Evolutionary conservation across 2,113 vertebrate species (phyloP), one percentile per base, ranked within the genome.

Genomic region (Pomatorhinus ruficollis): DNA sequence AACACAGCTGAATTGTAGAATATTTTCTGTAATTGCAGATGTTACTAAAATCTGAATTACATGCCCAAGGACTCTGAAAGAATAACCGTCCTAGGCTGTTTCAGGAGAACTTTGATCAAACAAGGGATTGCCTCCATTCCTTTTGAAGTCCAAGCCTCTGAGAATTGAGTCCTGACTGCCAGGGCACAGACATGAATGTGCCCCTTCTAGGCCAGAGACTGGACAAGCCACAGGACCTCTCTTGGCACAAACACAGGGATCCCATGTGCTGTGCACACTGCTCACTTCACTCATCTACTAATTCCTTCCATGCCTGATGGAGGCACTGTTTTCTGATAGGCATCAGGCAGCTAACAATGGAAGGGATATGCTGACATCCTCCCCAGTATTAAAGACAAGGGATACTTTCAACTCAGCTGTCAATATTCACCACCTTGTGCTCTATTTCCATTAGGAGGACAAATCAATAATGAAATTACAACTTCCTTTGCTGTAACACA

Each of bases 171-270:
- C 16, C 52, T 8, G 8, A n/a, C 12, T 52, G 44, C 13, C 44
- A 66, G 2, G 2, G 49, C 0, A 0, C 40, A 69, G 40, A 90
- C 28, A 63, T 49, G 37, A 83, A 47, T 0, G 0, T 54, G 52
- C 3, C 15, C 31, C 11, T 80, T 49, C 14, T 15, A 44, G 52
- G 30, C 33, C 8, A 4, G 33, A 24, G 17, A 60, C 9, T 0
- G 2, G 47, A 37, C n/a, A 37, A 37, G 18, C 11, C 69, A 52
- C 56, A 56, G 37, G 15, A 17, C 40, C 40, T 79, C 40, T 61
- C 54, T 22, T 65, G 60, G 47, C 44, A 71, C 65, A 40, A 9
- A 6, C 33, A 15, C 0, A 3, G 22, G 24, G 39, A 65, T 35
- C 19, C 59, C 52, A 24, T 0, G 1, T 6, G 30, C 63, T 45